phyloP scores from a whole-genome alignment of 2,797 vertebrate genomes.

The Philypnodon macrostomus region DNA sequence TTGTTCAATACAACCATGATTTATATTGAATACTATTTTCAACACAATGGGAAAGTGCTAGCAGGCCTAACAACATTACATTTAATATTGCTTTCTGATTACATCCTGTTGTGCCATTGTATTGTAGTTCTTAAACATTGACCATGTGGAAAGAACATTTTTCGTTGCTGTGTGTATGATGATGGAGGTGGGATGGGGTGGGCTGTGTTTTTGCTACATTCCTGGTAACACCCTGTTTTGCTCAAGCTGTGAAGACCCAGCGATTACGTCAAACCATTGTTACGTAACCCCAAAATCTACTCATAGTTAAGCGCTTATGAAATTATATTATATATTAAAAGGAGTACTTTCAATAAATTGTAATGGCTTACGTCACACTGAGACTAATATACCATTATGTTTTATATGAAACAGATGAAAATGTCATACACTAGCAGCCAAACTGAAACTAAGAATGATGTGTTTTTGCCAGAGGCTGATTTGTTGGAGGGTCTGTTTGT shows the following conservation, averaged over 20 bases:
- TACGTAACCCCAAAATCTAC: conserved; percentile 48
- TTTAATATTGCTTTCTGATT: conserved; percentile 21
- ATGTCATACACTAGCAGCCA: too few relatives aligned
- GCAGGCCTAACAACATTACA: neutral
- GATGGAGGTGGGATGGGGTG: conserved; percentile 31
- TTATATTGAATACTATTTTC: conserved; percentile 18
- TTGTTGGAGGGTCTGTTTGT: too few relatives aligned
- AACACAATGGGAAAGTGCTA: conserved; percentile 2
- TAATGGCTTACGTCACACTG: neutral
- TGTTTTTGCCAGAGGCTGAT: too few relatives aligned
- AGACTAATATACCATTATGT: too few relatives aligned
- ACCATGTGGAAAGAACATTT: conserved; percentile 3
- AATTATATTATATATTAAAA: neutral
- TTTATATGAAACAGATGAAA: too few relatives aligned
- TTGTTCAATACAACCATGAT: conserved; percentile 18
- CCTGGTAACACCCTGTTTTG: conserved; percentile 73
- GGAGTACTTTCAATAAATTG: neutral
- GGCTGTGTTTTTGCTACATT: conserved; percentile 65
- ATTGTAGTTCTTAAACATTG: conserved; percentile 22
- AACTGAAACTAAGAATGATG: too few relatives aligned
- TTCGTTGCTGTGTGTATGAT: conserved; percentile 25
- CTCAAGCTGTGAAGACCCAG: conserved; percentile 37
- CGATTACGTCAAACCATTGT: conserved; percentile 61
- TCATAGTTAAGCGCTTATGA: neutral
- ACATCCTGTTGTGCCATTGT: conserved; percentile 44